Evolutionary conservation across 2,113 vertebrate genomes (phyloP).

Genomic region (Hoplias malabaricus): DNA sequence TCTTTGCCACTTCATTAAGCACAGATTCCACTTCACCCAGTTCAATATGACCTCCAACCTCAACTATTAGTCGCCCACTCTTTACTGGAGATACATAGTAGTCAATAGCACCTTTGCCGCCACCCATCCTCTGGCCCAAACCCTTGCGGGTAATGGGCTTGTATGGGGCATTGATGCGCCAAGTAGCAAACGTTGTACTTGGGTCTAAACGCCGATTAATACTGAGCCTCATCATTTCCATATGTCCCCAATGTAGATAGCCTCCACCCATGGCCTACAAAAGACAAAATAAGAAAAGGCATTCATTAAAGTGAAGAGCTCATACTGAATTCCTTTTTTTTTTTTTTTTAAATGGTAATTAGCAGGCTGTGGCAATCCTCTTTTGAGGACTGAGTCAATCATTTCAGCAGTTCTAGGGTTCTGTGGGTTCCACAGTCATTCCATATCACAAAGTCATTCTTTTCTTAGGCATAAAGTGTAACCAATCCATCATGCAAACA

Average conservation of each 20-base stretch:
- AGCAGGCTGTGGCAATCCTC: no score
- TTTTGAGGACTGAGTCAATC: no score
- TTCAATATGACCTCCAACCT: slow-evolving; percentile 86
- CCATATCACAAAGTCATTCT: no score
- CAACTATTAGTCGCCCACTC: slow-evolving; percentile 80
- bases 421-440: no score
- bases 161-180: slow-evolving; percentile 82
- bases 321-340: background rate
- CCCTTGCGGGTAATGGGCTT: slow-evolving; percentile 89
- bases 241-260: slow-evolving; percentile 91
- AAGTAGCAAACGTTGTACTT: slow-evolving; percentile 82
- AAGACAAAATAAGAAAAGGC: background rate
- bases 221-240: slow-evolving; percentile 94
- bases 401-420: no score
- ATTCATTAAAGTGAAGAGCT: background rate
- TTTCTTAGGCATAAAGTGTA: no score
- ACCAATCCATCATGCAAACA: no score
- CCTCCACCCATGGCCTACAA: slow-evolving; percentile 88
- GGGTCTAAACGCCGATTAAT: slow-evolving; percentile 85
- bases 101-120: slow-evolving; percentile 91
- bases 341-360: background rate
- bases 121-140: slow-evolving; percentile 93
- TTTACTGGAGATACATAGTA: slow-evolving; percentile 87
- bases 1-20: slow-evolving; percentile 81
- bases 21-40: slow-evolving; percentile 78